phyloP scores from a whole-genome alignment of 2,797 vertebrate species.

The Dryobates pubescens region DNA sequence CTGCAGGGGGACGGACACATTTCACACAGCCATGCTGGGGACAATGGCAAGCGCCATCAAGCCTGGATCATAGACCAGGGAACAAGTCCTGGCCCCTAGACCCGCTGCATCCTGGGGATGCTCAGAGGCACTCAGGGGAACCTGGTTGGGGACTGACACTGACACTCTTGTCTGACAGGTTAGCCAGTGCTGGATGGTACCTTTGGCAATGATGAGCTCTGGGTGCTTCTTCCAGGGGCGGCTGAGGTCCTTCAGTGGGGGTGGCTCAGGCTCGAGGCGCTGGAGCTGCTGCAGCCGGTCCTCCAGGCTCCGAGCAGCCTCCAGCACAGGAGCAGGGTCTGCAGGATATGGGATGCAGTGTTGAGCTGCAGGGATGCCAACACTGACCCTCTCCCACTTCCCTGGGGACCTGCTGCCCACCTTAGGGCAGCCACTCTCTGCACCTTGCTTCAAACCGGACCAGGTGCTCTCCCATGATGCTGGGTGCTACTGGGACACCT shows the following conservation, averaged over 20 bases:
- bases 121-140: neutral
- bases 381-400: neutral
- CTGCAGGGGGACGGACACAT: slow-evolving; percentile 64
- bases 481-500: no score
- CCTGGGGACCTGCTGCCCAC: fast-evolving
- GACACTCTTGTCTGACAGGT: fast-evolving
- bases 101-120: neutral
- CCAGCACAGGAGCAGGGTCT: slow-evolving; percentile 91
- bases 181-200: slow-evolving; percentile 52
- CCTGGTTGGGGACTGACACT: fast-evolving
- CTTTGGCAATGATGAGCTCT: slow-evolving; percentile 85
- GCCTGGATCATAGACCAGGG: neutral
- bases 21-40: neutral
- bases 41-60: neutral
- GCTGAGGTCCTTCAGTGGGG: slow-evolving; percentile 82
- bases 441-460: neutral
- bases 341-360: neutral
- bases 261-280: slow-evolving; percentile 79
- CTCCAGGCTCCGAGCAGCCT: slow-evolving; percentile 88
- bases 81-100: neutral
- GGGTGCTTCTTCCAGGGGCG: slow-evolving; percentile 86
- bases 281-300: slow-evolving; percentile 89
- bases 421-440: fast-evolving
- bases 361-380: neutral
- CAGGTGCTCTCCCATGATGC: no score